Evolutionary conservation across 2,113 vertebrate genomes (phyloP).

Genomic region (Raja brachyura): DNA sequence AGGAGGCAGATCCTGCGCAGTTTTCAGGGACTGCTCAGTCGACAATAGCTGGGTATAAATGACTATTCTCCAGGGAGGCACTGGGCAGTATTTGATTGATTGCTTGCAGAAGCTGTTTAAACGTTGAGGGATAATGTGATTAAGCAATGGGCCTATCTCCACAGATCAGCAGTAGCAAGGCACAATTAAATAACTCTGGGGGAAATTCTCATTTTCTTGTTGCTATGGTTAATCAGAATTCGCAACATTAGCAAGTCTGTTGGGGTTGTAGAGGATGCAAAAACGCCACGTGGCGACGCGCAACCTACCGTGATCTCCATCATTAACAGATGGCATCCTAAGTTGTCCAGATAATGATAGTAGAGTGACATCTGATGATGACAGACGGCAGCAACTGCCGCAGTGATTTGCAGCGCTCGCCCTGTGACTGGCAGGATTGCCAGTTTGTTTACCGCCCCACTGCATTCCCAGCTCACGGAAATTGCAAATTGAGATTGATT

Average conservation of each 20-base stretch:
- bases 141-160: background rate
- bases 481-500: background rate
- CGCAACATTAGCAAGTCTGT: background rate
- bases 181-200: conserved; percentile 14
- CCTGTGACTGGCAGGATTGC: background rate
- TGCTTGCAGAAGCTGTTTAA: background rate
- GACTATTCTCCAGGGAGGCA: background rate
- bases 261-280: background rate
- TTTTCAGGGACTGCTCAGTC: background rate
- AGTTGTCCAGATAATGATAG: background rate
- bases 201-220: background rate
- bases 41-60: background rate
- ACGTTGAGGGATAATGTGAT: background rate
- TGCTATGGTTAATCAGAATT: background rate
- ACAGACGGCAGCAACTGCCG: background rate
- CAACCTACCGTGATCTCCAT: background rate
- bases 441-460: background rate
- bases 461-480: background rate
- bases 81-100: background rate
- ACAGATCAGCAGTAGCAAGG: background rate
- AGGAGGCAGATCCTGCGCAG: background rate
- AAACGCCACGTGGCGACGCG: background rate
- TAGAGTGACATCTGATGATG: background rate
- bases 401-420: background rate
- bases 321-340: conserved; percentile 8